A percentile compares a stretch with the other conserved stretches of the same genome.
Evolutionary conservation across 2,888 invertebrate species (phyloP).

Genomic region (Tortrix viridana): DNA sequence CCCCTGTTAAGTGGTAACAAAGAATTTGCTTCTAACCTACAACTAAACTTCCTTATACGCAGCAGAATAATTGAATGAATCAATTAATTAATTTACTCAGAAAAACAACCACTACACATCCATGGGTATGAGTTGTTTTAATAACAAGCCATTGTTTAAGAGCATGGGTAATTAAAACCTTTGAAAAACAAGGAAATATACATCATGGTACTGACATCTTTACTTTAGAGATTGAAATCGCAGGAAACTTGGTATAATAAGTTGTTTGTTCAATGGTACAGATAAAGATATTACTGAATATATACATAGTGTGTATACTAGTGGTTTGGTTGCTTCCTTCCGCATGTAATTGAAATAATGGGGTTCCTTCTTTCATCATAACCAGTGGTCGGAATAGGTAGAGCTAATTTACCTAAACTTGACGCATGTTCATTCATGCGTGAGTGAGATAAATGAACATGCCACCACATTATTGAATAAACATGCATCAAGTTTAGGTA

Average conservation of each 20-base stretch:
- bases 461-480: no score
- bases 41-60: conserved; percentile 14
- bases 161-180: conserved; percentile 51
- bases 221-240: conserved; percentile 24
- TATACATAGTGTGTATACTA: no score
- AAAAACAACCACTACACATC: conserved; percentile 22
- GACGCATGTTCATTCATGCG: no score
- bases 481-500: no score
- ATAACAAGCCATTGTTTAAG: conserved; percentile 63
- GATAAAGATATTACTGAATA: conserved; percentile 3
- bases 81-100: conserved; percentile 29
- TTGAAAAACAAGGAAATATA: conserved; percentile 58
- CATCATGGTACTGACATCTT: conserved; percentile 42
- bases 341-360: no score
- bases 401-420: no score
- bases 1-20: neutral
- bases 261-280: conserved; percentile 1
- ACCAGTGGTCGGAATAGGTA: no score
- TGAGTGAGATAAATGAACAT: no score
- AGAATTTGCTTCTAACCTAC: neutral
- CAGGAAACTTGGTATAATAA: conserved; percentile 22
- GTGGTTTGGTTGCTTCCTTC: no score
- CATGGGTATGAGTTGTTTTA: conserved; percentile 49
- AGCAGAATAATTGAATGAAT: conserved; percentile 14
- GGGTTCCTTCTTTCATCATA: no score